phyloP scores from a whole-genome alignment of 2,888 invertebrate genomes.

The Heliothis peltigera region DNA sequence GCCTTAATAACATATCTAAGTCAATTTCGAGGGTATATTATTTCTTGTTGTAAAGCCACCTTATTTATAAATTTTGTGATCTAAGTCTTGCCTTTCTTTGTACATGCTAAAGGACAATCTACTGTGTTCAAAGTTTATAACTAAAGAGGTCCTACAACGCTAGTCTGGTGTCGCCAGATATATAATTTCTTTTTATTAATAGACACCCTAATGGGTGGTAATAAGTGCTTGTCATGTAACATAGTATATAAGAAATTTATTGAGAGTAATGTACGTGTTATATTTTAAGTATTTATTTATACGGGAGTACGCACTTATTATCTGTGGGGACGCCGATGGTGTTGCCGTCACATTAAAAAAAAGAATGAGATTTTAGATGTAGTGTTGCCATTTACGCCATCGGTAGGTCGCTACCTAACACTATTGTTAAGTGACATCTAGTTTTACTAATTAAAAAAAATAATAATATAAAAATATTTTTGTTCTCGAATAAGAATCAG shows the following conservation, averaged over 20 bases:
- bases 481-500: slow-evolving; percentile 85
- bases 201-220: slow-evolving; percentile 70
- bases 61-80: slow-evolving; percentile 72
- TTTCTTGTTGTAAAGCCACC: slow-evolving; percentile 76
- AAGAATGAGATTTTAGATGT: slow-evolving; percentile 71
- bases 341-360: slow-evolving; percentile 69
- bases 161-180: slow-evolving; percentile 73
- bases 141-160: slow-evolving; percentile 66
- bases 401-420: slow-evolving; percentile 82
- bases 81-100: slow-evolving; percentile 68
- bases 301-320: slow-evolving; percentile 80
- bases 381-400: slow-evolving; percentile 78
- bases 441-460: slow-evolving; percentile 87
- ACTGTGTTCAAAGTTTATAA: slow-evolving; percentile 68
- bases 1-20: slow-evolving; percentile 90
- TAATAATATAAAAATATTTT: slow-evolving; percentile 82
- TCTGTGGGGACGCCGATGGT: slow-evolving; percentile 70
- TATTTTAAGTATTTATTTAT: slow-evolving; percentile 87
- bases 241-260: slow-evolving; percentile 83
- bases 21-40: slow-evolving; percentile 85
- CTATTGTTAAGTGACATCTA: slow-evolving; percentile 81
- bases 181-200: slow-evolving; percentile 68
- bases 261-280: slow-evolving; percentile 84
- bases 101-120: slow-evolving; percentile 66
- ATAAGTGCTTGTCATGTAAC: slow-evolving; percentile 86